phyloP scores from a whole-genome alignment of 2,888 invertebrate species.

The Agrypnus murinus region DNA sequence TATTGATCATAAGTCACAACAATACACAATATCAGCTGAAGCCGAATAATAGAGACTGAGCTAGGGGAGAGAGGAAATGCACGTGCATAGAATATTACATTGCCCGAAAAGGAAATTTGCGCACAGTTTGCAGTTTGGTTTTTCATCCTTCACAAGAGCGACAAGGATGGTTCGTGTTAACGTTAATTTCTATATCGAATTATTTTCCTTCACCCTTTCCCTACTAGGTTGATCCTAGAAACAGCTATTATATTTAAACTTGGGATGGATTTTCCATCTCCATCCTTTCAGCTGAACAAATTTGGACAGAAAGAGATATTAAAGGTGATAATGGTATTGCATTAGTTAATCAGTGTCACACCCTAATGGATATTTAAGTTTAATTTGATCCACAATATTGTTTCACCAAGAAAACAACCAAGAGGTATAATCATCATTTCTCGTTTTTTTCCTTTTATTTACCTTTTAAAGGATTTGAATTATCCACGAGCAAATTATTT shows the following conservation, averaged over 20 bases:
- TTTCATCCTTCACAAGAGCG: not conserved
- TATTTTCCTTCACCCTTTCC: too few species aligned
- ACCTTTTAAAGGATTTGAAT: not conserved
- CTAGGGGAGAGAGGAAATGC: not conserved
- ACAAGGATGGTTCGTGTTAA: not conserved
- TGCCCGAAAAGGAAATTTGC: not conserved
- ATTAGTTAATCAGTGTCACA: conserved; percentile 14
- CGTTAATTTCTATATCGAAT: not conserved
- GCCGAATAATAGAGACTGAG: conserved; percentile 5
- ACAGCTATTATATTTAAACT: conserved; percentile 14
- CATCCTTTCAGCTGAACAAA: not conserved
- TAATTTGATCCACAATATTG: not conserved
- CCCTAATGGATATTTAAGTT: conserved; percentile 1
- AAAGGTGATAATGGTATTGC: conserved; percentile 7
- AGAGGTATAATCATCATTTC: too few species aligned
- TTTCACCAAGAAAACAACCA: too few species aligned
- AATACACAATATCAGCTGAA: conserved; percentile 17
- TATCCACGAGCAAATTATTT: not conserved
- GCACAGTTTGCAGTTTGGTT: not conserved
- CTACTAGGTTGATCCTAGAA: conserved; percentile 11
- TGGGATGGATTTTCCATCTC: not conserved
- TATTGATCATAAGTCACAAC: conserved; percentile 19
- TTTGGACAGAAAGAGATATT: conserved; percentile 8
- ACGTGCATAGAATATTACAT: conserved; percentile 12
- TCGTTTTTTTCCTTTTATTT: not conserved